Evolutionary conservation across 1,140 invertebrate genomes (phyloP), one percentile per base, ranked within the genome.

Genomic region (Microvelia longipes): DNA sequence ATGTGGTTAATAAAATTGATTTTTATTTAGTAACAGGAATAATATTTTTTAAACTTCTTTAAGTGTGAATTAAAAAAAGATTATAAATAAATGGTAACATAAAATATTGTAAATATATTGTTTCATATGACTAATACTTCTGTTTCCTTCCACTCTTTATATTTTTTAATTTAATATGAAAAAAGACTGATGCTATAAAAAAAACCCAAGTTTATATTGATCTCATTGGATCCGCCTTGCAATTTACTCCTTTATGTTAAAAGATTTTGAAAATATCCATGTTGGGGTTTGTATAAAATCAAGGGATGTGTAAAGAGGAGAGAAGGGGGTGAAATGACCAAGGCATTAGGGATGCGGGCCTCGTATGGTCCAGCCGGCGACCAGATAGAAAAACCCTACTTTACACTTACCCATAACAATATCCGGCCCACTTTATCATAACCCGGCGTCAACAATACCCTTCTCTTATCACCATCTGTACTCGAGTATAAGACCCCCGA

Each of bases 341-440:
- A 1, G 64, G 65, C 29, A n/a, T 71, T 67, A 50, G 30, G 62
- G 64, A 72, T 69, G n/a, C 71, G 27, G 68, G 28, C 19, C 2
- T n/a, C 64, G 71, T 66, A 13, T 2, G 2, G 67, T 69, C 71
- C 68, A 66, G n/a, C 71, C 66, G 30, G 27, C 27, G 27, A 65
- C n/a, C 63, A 65, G 63, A n/a, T 2, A n/a, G 28, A 25, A 24
- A 28, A 68, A n/a, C 29, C 61, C 68, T 50, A 61, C 50, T 69
- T 69, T 62, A 69, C 68, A 69, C 68, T 69, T 69, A 50, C 35
- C 35, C 35, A 50, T 69, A 69, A 29, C 68, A 69, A 69, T 69
- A 69, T 29, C 30, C 2, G 14, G 28, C 28, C 67, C 28, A 64
- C 35, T 50, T 50, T 50, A 50, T 50, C 35, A 50, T 50, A 50